Conservation (phyloP, 2,797 vertebrate genomes). For the Lithobates pipiens region DNA sequence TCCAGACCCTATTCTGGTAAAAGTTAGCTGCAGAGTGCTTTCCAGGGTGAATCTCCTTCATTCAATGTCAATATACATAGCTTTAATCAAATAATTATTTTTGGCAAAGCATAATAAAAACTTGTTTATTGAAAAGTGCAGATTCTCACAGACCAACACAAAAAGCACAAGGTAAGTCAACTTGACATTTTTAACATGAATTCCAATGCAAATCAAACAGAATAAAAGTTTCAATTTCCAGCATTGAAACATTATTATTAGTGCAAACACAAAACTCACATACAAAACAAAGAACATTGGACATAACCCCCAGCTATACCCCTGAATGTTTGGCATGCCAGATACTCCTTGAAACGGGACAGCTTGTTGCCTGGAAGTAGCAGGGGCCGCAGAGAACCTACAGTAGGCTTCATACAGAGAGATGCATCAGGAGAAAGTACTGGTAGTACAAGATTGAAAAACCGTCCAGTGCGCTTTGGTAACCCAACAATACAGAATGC, state of each 20-base stretch:
- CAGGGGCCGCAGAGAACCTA: not conserved
- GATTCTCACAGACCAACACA: conserved; percentile 69
- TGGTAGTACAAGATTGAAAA: not conserved
- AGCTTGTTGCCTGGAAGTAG: conserved; percentile 9
- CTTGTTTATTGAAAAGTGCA: conserved; percentile 78
- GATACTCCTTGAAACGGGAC: conserved; percentile 7
- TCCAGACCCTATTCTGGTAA: too few relatives aligned
- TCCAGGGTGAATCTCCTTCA: too few relatives aligned
- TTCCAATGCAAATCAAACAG: conserved; percentile 73
- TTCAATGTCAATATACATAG: not conserved
- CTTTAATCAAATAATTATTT: not conserved
- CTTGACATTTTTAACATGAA: conserved; percentile 72
- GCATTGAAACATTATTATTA: conserved; percentile 83
- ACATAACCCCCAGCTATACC: not conserved
- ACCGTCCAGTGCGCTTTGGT: conserved; percentile 68
- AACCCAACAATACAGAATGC: conserved; percentile 37
- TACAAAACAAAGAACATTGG: conserved; percentile 51
- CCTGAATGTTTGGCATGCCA: conserved; percentile 56
- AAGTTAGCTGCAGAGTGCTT: too few relatives aligned
- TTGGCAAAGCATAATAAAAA: conserved; percentile 67
- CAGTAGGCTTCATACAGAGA: not conserved
- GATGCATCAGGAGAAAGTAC: conserved; percentile 22
- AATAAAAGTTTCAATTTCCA: conserved; percentile 87
- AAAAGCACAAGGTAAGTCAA: conserved; percentile 74
- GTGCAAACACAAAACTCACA: conserved; percentile 77